These are phyloP conservation scores for Scaptomyza hsui DNA, from an alignment of 1,140 invertebrate species.

Conservation along the genomic window DNA sequence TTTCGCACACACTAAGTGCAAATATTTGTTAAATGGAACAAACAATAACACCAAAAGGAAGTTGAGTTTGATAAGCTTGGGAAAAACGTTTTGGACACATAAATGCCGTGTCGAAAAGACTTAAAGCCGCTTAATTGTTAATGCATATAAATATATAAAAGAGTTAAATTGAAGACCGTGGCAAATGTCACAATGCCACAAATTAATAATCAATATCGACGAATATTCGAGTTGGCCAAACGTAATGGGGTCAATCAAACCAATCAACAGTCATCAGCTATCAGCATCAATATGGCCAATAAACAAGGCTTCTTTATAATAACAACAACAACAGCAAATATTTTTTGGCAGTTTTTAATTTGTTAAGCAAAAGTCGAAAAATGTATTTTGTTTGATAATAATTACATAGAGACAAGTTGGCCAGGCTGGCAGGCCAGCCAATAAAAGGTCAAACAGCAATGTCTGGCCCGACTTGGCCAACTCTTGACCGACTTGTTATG, in stretches of 20 bases:
- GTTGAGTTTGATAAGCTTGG: slow-evolving; percentile 34
- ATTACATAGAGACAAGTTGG: slow-evolving; percentile 56
- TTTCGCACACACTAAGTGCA: slow-evolving; percentile 28
- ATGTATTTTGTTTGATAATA: slow-evolving; percentile 76
- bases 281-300: slow-evolving; percentile 40
- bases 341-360: slow-evolving; percentile 73
- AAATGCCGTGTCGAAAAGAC: slow-evolving; percentile 2
- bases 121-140: slow-evolving; percentile 3
- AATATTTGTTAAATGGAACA: slow-evolving; percentile 21
- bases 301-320: slow-evolving; percentile 46
- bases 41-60: slow-evolving; percentile 49
- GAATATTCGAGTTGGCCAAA: slow-evolving; percentile 10
- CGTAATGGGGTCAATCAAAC: slow-evolving; percentile 69
- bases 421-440: slow-evolving; percentile 43
- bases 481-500: slow-evolving; percentile 80
- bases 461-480: slow-evolving; percentile 52
- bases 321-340: slow-evolving; percentile 3
- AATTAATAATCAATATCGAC: slow-evolving; percentile 64
- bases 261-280: slow-evolving; percentile 15
- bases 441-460: slow-evolving; percentile 80
- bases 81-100: slow-evolving; percentile 27
- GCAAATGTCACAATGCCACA: slow-evolving; percentile 72
- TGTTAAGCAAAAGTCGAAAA: slow-evolving; percentile 67
- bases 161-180: slow-evolving; percentile 33
- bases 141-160: too few species aligned